phyloP scores from a whole-genome alignment of 2,888 invertebrate genomes.

The Caenorhabditis wallacei region DNA sequence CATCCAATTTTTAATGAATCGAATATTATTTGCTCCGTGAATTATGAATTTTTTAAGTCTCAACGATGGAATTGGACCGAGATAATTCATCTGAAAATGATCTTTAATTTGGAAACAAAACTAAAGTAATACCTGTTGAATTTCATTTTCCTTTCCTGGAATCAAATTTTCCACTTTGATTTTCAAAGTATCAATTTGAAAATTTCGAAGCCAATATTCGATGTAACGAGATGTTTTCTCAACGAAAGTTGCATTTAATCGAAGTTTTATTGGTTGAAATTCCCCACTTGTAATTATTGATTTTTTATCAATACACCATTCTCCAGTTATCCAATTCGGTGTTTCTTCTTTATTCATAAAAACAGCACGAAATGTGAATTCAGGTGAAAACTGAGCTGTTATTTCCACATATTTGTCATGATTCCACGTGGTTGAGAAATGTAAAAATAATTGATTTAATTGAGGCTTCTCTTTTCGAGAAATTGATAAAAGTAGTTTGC shows the following conservation, averaged over 20 bases:
- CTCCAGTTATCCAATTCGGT: constrained; percentile 24
- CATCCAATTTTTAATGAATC: constrained; percentile 29
- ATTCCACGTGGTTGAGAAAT: constrained; percentile 49
- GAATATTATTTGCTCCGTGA: constrained; percentile 32
- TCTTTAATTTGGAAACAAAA: neutral
- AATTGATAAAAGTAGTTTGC: constrained; percentile 8
- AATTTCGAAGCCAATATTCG: constrained; percentile 44
- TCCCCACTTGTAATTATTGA: constrained; percentile 8
- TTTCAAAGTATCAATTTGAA: constrained; percentile 23
- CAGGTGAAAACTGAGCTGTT: constrained; percentile 18
- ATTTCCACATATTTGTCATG: constrained; percentile 38
- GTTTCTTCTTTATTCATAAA: constrained; percentile 21
- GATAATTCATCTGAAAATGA: constrained; percentile 29
- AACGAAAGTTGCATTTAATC: constrained; percentile 21
- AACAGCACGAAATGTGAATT: constrained; percentile 26
- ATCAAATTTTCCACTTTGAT: constrained; percentile 41
- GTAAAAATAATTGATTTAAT: constrained; percentile 20
- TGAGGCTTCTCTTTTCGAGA: constrained; percentile 25
- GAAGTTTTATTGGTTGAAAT: constrained; percentile 20
- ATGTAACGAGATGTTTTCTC: constrained; percentile 35
- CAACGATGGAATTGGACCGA: constrained; percentile 20
- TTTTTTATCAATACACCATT: constrained; percentile 35
- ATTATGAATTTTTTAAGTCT: constrained; percentile 41
- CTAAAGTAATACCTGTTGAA: constrained; percentile 20
- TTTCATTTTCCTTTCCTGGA: constrained; percentile 27